Base-by-base conservation (phyloP, 2,797 vertebrate species). In the Rhinoraja longicauda region DNA sequence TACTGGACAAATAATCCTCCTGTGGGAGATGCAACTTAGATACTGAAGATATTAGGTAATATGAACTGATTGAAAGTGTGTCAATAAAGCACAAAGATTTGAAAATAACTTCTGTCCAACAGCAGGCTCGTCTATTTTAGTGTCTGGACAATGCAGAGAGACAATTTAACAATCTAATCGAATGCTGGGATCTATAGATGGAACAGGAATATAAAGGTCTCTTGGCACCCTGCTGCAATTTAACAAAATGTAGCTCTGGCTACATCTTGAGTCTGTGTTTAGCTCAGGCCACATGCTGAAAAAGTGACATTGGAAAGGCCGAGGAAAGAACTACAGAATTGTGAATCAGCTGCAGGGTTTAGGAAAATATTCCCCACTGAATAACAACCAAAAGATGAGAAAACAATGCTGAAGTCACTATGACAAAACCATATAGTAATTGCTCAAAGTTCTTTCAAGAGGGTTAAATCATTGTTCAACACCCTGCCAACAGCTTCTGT, bases 111-210 rank as follows among this genome's bases (percentile, higher is more conserved):
- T 67, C 12, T 88, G 59, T 36, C 15, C 36, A 64, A 36, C 21
- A 64, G 59, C 17, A 19, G n/a, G 17, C 84, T 21, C 84, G 64
- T 88, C 59, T 32, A 6, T 26, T 88, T 19, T 36, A 62, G 57
- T 19, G 59, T 88, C 29, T 88, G 62, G 84, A 64, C 59, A 88
- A 88, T 64, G 59, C 19, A 19, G n/a, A n/a, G 15, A 88, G 64
- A 32, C 59, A 88, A 67, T 88, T 64, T 88, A 32, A 67, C 32
- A 88, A 88, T 62, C 84, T 88, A 88, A 88, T 64, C n/a, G n/a
- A 67, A 88, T 88, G 2, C n/a, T 36, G 59, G 32, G 59, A 36
- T 88, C 32, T 36, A 21, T 32, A 62, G 84, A 36, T 36, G 19
- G 29, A 88, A 88, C n/a, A 88, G 59, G 59, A 88, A 19, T 36